These are phyloP conservation scores for Tachysurus vachellii DNA, from an alignment of 2,113 vertebrate genomes.

Conservation along the genomic window DNA sequence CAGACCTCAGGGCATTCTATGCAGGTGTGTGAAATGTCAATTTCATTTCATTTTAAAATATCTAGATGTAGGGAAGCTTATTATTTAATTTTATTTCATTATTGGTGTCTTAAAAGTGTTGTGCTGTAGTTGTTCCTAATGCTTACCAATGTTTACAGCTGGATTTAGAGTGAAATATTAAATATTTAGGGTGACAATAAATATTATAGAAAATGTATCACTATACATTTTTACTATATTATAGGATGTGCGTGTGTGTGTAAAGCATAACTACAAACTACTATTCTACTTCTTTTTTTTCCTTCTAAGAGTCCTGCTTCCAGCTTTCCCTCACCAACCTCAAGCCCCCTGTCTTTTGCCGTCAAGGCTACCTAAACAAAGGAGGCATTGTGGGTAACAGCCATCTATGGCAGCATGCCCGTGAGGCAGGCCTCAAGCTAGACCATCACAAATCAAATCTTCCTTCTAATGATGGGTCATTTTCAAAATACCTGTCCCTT, in stretches of 20 bases:
- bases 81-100: neutral
- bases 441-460: neutral
- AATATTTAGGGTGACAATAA: neutral
- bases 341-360: conserved; percentile 86
- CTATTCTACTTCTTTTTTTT: neutral
- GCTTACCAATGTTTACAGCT: neutral
- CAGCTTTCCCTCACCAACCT: conserved; percentile 81
- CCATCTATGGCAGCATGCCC: conserved; percentile 59
- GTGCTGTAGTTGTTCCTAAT: neutral
- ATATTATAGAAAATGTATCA: neutral
- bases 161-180: neutral
- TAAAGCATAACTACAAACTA: neutral
- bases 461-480: conserved; percentile 33
- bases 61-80: neutral
- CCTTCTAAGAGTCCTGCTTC: conserved; percentile 87
- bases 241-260: neutral
- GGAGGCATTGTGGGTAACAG: conserved; percentile 74
- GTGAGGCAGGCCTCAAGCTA: conserved; percentile 62
- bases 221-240: neutral
- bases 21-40: conserved; percentile 76
- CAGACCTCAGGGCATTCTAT: conserved; percentile 88
- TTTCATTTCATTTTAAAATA: conserved; percentile 1
- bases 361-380: conserved; percentile 80
- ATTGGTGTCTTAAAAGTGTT: neutral
- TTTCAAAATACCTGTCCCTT: conserved; percentile 53